phyloP scores from a whole-genome alignment of 2,113 vertebrate genomes.

The Sebastes fasciatus region DNA sequence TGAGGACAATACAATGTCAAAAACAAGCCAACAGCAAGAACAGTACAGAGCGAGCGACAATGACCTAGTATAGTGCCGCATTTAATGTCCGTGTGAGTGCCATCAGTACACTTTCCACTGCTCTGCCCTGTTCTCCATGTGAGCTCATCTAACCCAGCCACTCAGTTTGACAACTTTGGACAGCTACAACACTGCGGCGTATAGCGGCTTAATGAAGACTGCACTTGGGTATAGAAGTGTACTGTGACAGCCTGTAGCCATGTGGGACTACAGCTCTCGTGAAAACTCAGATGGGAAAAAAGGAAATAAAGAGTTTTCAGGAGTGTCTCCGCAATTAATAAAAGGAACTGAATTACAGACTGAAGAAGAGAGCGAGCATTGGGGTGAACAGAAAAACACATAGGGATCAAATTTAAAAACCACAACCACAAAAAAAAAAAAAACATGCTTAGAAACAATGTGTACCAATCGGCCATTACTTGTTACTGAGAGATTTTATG shows the following conservation, averaged over 20 bases:
- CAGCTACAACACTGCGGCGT: slow-evolving; percentile 10
- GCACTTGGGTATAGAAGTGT: neutral
- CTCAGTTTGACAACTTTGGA: slow-evolving; percentile 14
- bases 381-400: neutral
- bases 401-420: neutral
- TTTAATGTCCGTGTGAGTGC: slow-evolving; percentile 1
- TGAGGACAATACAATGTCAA: slow-evolving; percentile 3
- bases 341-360: neutral
- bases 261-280: neutral
- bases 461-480: slow-evolving; percentile 50
- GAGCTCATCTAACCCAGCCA: slow-evolving; percentile 5
- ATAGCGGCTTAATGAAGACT: slow-evolving; percentile 8
- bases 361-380: neutral
- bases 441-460: slow-evolving; percentile 16
- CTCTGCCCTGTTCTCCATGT: neutral
- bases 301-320: neutral
- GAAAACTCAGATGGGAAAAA: neutral
- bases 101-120: neutral
- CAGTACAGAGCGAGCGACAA: neutral
- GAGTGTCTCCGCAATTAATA: slow-evolving; percentile 2
- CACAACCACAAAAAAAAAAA: slow-evolving; percentile 11
- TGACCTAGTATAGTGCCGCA: neutral
- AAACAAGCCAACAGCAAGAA: slow-evolving; percentile 1
- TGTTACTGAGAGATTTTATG: slow-evolving; percentile 65
- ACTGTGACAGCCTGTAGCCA: neutral